Conservation (phyloP, 2,888 invertebrate genomes). For the Rhagophthalmus giganteus region DNA sequence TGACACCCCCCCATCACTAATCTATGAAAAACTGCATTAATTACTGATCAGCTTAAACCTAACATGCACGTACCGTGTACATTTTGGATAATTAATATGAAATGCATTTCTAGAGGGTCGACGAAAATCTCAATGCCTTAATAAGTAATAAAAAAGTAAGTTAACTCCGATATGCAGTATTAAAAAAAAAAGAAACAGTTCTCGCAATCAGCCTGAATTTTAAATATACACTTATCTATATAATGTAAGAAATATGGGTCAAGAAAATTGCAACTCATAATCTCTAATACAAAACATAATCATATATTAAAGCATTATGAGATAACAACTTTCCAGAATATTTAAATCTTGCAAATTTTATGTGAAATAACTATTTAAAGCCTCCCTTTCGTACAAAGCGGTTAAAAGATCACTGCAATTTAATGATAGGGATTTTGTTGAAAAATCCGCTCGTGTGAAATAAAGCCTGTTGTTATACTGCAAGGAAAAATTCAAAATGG, state of each 20-base stretch:
- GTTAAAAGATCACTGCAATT: neutral
- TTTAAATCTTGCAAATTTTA: conserved; percentile 16
- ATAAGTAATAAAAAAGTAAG: neutral
- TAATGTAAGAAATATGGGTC: conserved; percentile 9
- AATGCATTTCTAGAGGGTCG: too few relatives aligned
- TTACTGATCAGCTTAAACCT: too few relatives aligned
- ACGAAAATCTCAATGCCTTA: too few relatives aligned
- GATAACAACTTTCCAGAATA: conserved; percentile 1
- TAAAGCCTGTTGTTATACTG: conserved; percentile 26
- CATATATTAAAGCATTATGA: conserved; percentile 16
- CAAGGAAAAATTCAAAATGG: conserved; percentile 45
- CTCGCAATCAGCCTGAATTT: neutral
- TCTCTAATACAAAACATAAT: conserved; percentile 8
- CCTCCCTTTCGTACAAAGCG: conserved; percentile 1
- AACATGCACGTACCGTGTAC: too few relatives aligned
- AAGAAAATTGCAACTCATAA: conserved; percentile 15
- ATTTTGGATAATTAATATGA: too few relatives aligned
- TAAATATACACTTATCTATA: neutral
- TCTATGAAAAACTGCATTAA: too few relatives aligned
- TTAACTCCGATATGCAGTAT: neutral
- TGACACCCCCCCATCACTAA: too few relatives aligned
- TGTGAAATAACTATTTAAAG: neutral
- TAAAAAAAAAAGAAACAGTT: neutral
- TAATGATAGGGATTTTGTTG: neutral
- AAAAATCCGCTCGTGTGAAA: conserved; percentile 26